Evolutionary conservation across 92 coral and sea anemone species (phyloP), one percentile per base, ranked within the genome.

Genomic region (Epizoanthus illoricatus): DNA sequence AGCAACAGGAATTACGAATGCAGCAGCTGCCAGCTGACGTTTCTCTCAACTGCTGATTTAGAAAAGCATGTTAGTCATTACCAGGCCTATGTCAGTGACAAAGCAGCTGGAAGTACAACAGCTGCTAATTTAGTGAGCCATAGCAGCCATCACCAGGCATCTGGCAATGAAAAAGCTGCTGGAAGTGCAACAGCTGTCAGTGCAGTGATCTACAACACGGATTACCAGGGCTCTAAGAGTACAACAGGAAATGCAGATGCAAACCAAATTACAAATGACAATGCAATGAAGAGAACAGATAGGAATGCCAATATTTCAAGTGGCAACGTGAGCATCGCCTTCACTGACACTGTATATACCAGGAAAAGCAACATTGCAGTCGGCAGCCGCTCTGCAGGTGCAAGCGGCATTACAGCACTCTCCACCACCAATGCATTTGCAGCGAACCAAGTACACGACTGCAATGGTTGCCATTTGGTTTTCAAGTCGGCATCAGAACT

Each of bases 21-120:
- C 16, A 78, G 82, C 5, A 78, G 71, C 23, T 78, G 82, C 17
- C 69, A 61, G 57, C 9, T 78, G 41, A 63, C 42, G 33, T 78
- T 78, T 45, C 10, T 23, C 23, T 21, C 59, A 19, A 72, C 82
- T 43, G 59, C 72, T 1, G 82, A 63, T 63, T 78, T 78, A 63
- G 82, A 72, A 42, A 78, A 40, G 18, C 82, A 78, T 45, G 7
- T 78, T 12, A 78, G 71, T 62, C 42, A 18, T 78, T 63, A 78
- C 43, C 41, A 78, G 71, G 60, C 20, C 15, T 5, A 42, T 5
- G 59, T 63, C 43, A 42, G 16, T 5, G 21, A 78, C 43, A 43
- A 13, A 9, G 7, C 41, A 20, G 41, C 59, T 19, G 7, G 21
- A 36, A 60, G 47, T 42, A 20, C 18, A 8, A 45, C 17, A 43